Evolutionary conservation across 2,888 invertebrate species (phyloP), one percentile per base, ranked within the genome.

Genomic region (Acleris sparsana): DNA sequence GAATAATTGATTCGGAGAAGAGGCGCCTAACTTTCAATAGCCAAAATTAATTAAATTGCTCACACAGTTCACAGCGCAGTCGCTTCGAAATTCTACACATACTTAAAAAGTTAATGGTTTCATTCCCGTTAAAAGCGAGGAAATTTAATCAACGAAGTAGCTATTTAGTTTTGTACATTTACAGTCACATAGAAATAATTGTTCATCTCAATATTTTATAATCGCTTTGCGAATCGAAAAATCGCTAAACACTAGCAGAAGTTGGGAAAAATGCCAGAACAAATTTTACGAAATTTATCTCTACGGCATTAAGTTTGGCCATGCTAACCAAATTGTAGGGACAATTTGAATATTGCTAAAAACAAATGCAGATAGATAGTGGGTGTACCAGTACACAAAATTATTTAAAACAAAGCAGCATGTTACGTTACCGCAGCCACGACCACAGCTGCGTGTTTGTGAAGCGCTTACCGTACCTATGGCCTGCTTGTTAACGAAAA

Each of bases 61-160:
- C 62, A 57, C 62, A 64, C 59, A 62, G 66, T 58, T 53, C 57
- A 56, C 53, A 53, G 66, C 53, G 48, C 62, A 68, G 60, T 56
- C 56, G 57, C 63, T 20, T 52, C 55, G 43, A 61, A 57, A 68
- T 66, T 69, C 63, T 52, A 58, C 16, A 44, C 64, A 58, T 62
- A 63, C 65, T 68, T 39, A 58, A 62, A 63, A 71, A 68, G 62
- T 69, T 71, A 64, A 69, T 68, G 60, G 60, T 63, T 70, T 67
- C 66, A 70, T 65, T 65, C 59, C 33, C 62, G 63, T 67, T 62
- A 70, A 56, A 61, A 51, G 65, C 22, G 56, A 16, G 56, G 51
- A 56, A 65, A 65, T 65, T 56, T 65, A 17, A 61, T 61, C 57
- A 66, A 11, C 44, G 51, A 29, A 60, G 43, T 64, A 59, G 39